Evolutionary conservation across 1,140 invertebrate species (phyloP).

Genomic region (Belonocnema kinseyi): DNA sequence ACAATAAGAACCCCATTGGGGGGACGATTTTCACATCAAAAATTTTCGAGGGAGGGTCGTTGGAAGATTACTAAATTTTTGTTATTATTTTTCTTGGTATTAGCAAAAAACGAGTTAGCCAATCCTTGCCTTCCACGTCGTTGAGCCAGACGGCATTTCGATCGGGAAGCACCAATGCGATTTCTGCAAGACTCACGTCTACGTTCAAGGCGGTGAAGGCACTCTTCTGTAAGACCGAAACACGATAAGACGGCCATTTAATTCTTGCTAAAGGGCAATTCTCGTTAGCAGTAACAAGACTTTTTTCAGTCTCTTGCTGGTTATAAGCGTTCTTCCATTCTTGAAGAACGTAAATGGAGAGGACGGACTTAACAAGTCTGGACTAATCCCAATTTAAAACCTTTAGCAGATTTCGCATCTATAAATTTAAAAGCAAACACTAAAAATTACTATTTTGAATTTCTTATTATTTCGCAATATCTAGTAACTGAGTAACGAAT

Average conservation of each 20-base stretch:
- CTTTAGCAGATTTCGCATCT: neutral
- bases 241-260: constrained; percentile 67
- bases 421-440: neutral
- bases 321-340: constrained; percentile 33
- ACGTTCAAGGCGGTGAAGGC: constrained; percentile 40
- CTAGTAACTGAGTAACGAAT: too few relatives aligned
- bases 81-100: constrained; percentile 27
- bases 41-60: neutral
- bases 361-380: constrained; percentile 34
- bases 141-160: constrained; percentile 52
- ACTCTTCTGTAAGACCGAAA: constrained; percentile 46
- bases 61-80: neutral
- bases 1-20: neutral
- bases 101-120: constrained; percentile 46
- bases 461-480: neutral
- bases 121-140: constrained; percentile 50
- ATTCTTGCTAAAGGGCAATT: constrained; percentile 65
- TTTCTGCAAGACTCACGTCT: constrained; percentile 48
- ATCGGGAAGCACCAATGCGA: constrained; percentile 55
- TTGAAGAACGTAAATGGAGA: constrained; percentile 37
- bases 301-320: constrained; percentile 33
- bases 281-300: constrained; percentile 64
- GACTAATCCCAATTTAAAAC: constrained; percentile 38
- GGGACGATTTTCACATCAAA: neutral
- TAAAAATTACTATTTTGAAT: neutral